Evolutionary conservation across 2,888 invertebrate genomes (phyloP).

Genomic region (Aelia acuminata): DNA sequence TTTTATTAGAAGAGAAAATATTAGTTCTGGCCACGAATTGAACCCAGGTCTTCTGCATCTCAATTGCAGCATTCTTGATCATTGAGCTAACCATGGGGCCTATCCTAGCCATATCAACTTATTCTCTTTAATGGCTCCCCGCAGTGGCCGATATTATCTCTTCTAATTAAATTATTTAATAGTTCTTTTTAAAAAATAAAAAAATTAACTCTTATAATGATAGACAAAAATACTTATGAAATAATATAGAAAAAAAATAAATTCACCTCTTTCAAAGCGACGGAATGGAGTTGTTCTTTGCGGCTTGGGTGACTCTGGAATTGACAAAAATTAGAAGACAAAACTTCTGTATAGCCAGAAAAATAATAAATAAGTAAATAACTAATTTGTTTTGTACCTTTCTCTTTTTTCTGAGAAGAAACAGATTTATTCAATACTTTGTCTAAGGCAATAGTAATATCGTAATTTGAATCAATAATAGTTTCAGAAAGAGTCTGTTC

Average conservation of each 20-base stretch:
- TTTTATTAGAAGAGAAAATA: no score
- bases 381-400: background rate
- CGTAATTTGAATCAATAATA: slow-evolving; percentile 58
- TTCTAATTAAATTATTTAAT: no score
- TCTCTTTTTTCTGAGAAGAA: slow-evolving; percentile 34
- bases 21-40: no score
- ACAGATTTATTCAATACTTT: slow-evolving; percentile 51
- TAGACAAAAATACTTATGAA: background rate
- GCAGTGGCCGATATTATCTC: no score
- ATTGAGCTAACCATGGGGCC: no score
- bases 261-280: slow-evolving; percentile 33
- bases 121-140: no score
- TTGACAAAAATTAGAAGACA: slow-evolving; percentile 82
- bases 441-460: slow-evolving; percentile 58
- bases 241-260: background rate
- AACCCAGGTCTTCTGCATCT: no score
- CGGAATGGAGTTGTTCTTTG: slow-evolving; percentile 53
- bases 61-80: no score
- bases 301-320: slow-evolving; percentile 63
- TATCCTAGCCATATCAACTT: no score
- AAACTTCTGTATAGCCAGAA: slow-evolving; percentile 67
- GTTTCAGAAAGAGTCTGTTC: slow-evolving; percentile 78
- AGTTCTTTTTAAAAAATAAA: no score
- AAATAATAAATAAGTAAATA: background rate
- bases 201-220: no score